These are phyloP conservation scores for Antheraea mylitta DNA, from an alignment of 1,140 invertebrate species.

Conservation along the genomic window DNA sequence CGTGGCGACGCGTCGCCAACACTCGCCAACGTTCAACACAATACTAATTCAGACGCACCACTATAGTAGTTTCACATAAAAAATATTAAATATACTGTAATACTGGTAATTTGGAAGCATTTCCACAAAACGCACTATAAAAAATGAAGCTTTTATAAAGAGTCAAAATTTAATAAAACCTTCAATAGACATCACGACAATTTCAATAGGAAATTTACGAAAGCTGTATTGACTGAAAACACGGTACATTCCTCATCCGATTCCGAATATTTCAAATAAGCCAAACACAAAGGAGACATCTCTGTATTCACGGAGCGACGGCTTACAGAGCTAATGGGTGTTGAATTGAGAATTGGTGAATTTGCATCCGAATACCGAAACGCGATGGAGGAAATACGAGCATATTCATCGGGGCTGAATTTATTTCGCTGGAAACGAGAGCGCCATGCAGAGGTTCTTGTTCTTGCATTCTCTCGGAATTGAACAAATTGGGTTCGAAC, in stretches of 20 bases:
- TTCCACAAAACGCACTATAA: too few relatives aligned
- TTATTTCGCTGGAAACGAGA: not conserved
- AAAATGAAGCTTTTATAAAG: too few relatives aligned
- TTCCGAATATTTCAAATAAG: not conserved
- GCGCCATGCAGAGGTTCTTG: not conserved
- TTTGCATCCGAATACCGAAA: conserved; percentile 15
- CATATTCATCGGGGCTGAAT: not conserved
- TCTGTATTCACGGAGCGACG: conserved; percentile 6
- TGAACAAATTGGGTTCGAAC: not conserved
- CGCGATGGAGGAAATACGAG: not conserved
- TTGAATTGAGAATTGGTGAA: conserved; percentile 2
- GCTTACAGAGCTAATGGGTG: conserved; percentile 15
- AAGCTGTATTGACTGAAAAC: not conserved
- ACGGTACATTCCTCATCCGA: not conserved
- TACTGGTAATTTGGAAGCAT: too few relatives aligned
- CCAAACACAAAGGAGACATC: not conserved
- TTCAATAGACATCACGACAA: too few relatives aligned
- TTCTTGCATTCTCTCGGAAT: conserved; percentile 2
- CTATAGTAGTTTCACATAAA: too few relatives aligned
- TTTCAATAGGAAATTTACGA: too few relatives aligned
- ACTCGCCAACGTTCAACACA: too few relatives aligned
- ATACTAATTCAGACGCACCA: too few relatives aligned
- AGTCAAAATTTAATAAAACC: too few relatives aligned
- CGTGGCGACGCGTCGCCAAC: too few relatives aligned
- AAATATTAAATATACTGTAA: too few relatives aligned